Evolutionary conservation across 2,797 vertebrate genomes (phyloP).

Genomic region (Rhinella marina): DNA sequence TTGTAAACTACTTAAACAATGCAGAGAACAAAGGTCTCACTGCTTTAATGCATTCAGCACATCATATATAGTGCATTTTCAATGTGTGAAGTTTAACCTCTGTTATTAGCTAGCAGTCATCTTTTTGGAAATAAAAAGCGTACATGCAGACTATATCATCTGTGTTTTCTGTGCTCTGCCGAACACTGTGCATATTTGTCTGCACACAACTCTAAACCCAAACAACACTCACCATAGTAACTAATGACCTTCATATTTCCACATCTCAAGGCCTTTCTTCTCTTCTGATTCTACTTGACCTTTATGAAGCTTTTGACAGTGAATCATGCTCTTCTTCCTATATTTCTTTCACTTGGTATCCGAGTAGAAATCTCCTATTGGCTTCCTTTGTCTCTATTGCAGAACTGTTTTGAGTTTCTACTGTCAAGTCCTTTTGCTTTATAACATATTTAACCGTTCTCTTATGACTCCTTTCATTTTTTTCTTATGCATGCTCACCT

Average conservation of each 20-base stretch:
- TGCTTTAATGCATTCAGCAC: not conserved
- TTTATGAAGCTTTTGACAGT: conserved; percentile 40
- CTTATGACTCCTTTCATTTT: not conserved
- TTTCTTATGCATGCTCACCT: not conserved
- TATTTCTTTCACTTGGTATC: conserved; percentile 27
- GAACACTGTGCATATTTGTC: conserved; percentile 21
- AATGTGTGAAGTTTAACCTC: not conserved
- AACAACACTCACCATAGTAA: conserved; percentile 43
- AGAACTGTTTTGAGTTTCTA: not conserved
- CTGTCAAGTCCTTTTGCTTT: not conserved
- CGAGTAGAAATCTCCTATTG: conserved; percentile 22
- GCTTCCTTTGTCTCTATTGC: conserved; percentile 23
- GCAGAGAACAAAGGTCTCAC: not conserved
- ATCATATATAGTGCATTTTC: not conserved
- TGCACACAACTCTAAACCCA: conserved; percentile 40
- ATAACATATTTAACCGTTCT: not conserved
- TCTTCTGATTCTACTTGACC: conserved; percentile 17
- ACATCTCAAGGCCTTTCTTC: conserved; percentile 41
- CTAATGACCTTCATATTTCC: conserved; percentile 47
- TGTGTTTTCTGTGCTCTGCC: not conserved
- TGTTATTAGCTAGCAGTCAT: not conserved
- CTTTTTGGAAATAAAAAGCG: not conserved
- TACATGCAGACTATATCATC: not conserved
- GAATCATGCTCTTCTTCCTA: conserved; percentile 25
- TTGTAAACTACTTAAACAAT: not conserved